Evolutionary conservation across 1,140 invertebrate species (phyloP).

Genomic region (Nylanderia fulva): DNA sequence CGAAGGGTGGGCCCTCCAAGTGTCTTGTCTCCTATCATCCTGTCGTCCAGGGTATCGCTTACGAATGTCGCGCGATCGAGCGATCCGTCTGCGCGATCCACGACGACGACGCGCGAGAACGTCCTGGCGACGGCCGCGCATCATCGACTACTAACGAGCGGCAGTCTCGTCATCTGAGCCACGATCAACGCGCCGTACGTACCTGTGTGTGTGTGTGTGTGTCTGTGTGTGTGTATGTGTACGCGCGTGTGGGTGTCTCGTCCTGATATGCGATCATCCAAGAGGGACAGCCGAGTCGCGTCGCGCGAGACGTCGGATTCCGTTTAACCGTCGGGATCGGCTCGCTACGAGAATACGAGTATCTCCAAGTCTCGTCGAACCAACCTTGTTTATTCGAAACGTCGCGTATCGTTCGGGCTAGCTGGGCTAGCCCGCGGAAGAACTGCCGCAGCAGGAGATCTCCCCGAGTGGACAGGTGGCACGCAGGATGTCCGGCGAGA

Average conservation of each 20-base stretch:
- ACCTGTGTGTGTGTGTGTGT: not conserved
- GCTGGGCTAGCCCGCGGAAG: not conserved
- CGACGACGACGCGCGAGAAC: constrained; percentile 64
- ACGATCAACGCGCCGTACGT: constrained; percentile 23
- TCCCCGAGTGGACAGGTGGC: constrained; percentile 37
- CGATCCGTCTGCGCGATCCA: constrained; percentile 76
- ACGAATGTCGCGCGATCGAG: constrained; percentile 82
- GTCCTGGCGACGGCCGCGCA: constrained; percentile 65
- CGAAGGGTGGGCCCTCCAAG: constrained; percentile 77
- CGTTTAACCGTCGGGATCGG: constrained; percentile 32
- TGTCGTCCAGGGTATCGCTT: constrained; percentile 81
- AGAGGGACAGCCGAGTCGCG: constrained; percentile 39
- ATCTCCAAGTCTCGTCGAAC: no score
- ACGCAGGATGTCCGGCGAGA: constrained; percentile 82
- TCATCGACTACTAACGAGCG: constrained; percentile 12
- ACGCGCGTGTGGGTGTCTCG: not conserved
- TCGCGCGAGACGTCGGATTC: constrained; percentile 44
- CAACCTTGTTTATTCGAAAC: not conserved
- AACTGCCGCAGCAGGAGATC: constrained; percentile 14
- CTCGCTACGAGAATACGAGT: constrained; percentile 3
- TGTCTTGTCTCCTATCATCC: constrained; percentile 82
- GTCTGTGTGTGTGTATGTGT: no score
- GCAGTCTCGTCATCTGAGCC: constrained; percentile 5
- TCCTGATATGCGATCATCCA: constrained; percentile 58
- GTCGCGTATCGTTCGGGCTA: not conserved